A percentile compares a stretch with the other conserved stretches of the same genome.
Conservation (phyloP, 2,888 invertebrate species). For the Plagodis dolabraria region DNA sequence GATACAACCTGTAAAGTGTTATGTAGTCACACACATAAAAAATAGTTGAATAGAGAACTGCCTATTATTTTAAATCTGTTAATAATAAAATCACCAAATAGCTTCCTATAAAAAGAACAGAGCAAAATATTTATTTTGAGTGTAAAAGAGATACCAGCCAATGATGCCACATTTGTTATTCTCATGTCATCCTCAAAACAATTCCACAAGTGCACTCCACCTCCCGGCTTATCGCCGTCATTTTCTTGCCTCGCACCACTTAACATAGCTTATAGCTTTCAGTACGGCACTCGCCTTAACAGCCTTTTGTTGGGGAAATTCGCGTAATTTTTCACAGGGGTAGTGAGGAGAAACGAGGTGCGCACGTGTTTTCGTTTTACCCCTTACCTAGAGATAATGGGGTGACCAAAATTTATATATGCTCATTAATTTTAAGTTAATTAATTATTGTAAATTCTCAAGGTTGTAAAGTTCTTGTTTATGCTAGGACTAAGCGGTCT, state of each 20-base stretch:
- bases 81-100: too few relatives aligned
- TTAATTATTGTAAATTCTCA: too few relatives aligned
- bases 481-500: too few relatives aligned
- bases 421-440: background rate
- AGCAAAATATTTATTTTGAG: too few relatives aligned
- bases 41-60: too few relatives aligned
- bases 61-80: too few relatives aligned
- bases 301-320: constrained; percentile 39
- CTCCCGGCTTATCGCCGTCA: constrained; percentile 1
- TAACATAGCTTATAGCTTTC: constrained; percentile 9
- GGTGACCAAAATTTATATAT: constrained; percentile 16
- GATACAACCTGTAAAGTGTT: too few relatives aligned
- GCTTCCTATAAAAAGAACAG: too few relatives aligned
- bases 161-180: background rate
- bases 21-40: too few relatives aligned
- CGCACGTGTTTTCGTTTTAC: constrained; percentile 35
- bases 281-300: constrained; percentile 17
- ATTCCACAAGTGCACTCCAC: constrained; percentile 7
- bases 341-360: constrained; percentile 44
- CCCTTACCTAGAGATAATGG: constrained; percentile 11
- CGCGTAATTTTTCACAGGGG: constrained; percentile 49
- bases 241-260: constrained; percentile 18
- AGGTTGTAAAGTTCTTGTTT: too few relatives aligned
- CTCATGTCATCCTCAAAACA: background rate
- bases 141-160: background rate